Evolutionary conservation across 2,113 vertebrate species (phyloP), one percentile per base, ranked within the genome.

Genomic region (Vimba vimba): DNA sequence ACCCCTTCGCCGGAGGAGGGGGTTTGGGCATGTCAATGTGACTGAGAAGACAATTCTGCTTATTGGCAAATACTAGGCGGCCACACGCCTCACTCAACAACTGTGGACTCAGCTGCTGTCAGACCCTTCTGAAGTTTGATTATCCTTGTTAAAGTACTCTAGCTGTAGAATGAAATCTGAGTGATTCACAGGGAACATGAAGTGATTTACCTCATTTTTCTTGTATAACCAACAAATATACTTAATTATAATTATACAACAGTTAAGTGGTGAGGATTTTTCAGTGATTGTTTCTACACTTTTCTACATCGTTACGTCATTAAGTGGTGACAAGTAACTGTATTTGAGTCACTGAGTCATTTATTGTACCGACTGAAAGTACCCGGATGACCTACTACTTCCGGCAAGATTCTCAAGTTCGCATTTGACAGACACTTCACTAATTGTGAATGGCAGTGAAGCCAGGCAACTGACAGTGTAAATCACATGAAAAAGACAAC

Each of bases 101-200:
- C 76, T 87, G 82, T 55, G 73, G 45, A 55, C 73, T 66, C 74
- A 86, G 77, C 85, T 84, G 82, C 50, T 84, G 47, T 60, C 23
- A 47, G 78, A 33, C 47, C 36, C 82, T 74, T 81, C 55, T 64
- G 83, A 80, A 45, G 25, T 36, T 23, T 39, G 57, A 27, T 62
- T 55, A 33, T 25, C 47, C 23, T 30, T 43, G 77, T 43, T 71
- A 33, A 33, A 66, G 21, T 43, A 69, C 47, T 86, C 39, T 1
- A 39, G 25, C 25, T 17, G n/a, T 59, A 23, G 10, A 10, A 33
- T 21, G 4, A 66, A 52, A 36, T 81, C 36, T 45, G 23, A 43
- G 12, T 1, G 55, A 39, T 66, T 47, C 43, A 66, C 17, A 21
- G 19, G 50, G 11, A 78, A 15, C 27, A 7, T 59, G 9, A 59